Evolutionary conservation across 2,888 invertebrate genomes (phyloP).

Genomic region (Syritta pipiens): DNA sequence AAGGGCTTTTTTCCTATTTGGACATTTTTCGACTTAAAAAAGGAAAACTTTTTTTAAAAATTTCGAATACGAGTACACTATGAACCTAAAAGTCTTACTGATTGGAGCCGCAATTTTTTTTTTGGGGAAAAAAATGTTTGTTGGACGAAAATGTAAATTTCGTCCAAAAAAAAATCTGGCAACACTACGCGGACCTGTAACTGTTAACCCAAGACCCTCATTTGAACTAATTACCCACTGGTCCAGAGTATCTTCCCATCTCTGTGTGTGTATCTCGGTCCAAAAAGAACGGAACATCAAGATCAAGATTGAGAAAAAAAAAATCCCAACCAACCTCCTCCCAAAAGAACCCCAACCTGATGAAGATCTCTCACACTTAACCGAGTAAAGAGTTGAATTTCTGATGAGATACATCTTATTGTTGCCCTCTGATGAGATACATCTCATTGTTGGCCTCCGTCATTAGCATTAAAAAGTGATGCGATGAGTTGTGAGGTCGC

Average conservation of each 20-base stretch:
- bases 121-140: too few relatives aligned
- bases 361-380: neutral
- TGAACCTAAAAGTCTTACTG: too few relatives aligned
- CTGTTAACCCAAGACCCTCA: constrained; percentile 31
- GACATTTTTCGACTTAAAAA: too few relatives aligned
- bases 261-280: constrained; percentile 31
- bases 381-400: neutral
- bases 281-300: constrained; percentile 40
- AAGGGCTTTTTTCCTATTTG: too few relatives aligned
- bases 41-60: too few relatives aligned
- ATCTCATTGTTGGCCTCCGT: neutral
- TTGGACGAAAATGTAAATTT: too few relatives aligned
- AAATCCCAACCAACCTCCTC: too few relatives aligned
- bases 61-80: too few relatives aligned
- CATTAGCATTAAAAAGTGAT: neutral
- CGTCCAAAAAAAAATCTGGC: constrained; percentile 5
- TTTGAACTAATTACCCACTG: constrained; percentile 60
- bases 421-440: neutral
- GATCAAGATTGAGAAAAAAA: constrained; percentile 17
- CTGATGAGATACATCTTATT: neutral
- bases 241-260: constrained; percentile 39
- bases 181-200: constrained; percentile 21
- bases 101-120: too few relatives aligned
- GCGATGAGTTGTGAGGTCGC: neutral
- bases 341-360: too few relatives aligned